Evolutionary conservation across 2,888 invertebrate genomes (phyloP).

Genomic region (Peribatodes rhomboidaria): DNA sequence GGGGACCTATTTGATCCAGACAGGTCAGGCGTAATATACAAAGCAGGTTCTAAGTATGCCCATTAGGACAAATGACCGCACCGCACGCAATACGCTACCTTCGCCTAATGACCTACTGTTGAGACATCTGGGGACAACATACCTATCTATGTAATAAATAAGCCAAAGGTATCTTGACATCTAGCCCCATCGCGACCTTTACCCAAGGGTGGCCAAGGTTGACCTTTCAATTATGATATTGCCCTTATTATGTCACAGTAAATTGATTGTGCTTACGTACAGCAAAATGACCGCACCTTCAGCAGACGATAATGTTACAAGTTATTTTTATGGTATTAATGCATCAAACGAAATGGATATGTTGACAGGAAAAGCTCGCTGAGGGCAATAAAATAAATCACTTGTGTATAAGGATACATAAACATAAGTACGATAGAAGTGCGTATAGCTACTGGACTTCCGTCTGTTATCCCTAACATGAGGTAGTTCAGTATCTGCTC

Average conservation of each 20-base stretch:
- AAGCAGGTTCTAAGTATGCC: slow-evolving; percentile 21
- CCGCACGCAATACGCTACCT: slow-evolving; percentile 38
- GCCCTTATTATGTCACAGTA: slow-evolving; percentile 16
- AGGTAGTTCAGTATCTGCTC: background rate
- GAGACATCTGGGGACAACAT: slow-evolving; percentile 1
- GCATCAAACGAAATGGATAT: slow-evolving; percentile 31
- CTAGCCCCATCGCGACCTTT: slow-evolving; percentile 13
- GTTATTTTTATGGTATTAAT: slow-evolving; percentile 30
- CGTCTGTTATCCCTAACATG: too few relatives aligned
- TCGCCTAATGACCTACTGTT: slow-evolving; percentile 11
- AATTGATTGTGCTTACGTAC: slow-evolving; percentile 30
- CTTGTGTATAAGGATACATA: slow-evolving; percentile 5
- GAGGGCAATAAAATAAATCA: slow-evolving; percentile 25
- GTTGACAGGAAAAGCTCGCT: slow-evolving; percentile 25
- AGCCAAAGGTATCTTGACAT: slow-evolving; percentile 23
- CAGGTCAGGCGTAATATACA: slow-evolving; percentile 24
- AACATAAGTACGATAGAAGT: background rate
- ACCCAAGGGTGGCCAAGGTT: slow-evolving; percentile 12
- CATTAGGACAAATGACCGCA: slow-evolving; percentile 36
- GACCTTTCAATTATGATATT: slow-evolving; percentile 33
- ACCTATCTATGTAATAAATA: slow-evolving; percentile 16
- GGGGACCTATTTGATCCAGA: slow-evolving; percentile 20
- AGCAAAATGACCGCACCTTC: slow-evolving; percentile 24
- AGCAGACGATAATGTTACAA: slow-evolving; percentile 20
- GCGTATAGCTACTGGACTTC: too few relatives aligned